Evolutionary conservation across 1,140 invertebrate genomes (phyloP).

Genomic region (Zophobas morio): DNA sequence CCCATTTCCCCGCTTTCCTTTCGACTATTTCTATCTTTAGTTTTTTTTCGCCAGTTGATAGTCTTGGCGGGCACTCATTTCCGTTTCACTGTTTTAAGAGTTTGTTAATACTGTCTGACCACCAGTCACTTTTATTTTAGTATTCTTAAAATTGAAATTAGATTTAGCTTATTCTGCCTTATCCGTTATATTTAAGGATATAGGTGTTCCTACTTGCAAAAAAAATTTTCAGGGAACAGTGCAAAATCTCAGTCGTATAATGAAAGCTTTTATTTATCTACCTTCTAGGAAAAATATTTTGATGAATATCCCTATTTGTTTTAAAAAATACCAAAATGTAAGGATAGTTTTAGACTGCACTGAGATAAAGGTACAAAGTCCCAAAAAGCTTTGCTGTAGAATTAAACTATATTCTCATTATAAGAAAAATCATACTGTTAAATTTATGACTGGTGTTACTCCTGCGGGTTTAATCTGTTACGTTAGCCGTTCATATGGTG

Average conservation of each 20-base stretch:
- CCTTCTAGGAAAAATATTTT: neutral
- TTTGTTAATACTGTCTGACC: no score
- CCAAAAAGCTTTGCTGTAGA: slow-evolving; percentile 57
- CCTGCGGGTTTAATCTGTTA: slow-evolving; percentile 62
- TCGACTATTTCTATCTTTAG: no score
- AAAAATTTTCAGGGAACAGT: no score
- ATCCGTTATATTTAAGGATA: slow-evolving; percentile 19
- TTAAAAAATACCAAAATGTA: slow-evolving; percentile 57
- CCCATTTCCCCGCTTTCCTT: no score
- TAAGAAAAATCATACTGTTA: slow-evolving; percentile 61
- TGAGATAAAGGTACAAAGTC: slow-evolving; percentile 54
- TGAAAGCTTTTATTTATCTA: slow-evolving; percentile 52
- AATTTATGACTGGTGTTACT: slow-evolving; percentile 60
- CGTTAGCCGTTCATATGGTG: slow-evolving; percentile 59
- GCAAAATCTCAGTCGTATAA: slow-evolving; percentile 13
- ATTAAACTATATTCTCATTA: slow-evolving; percentile 62
- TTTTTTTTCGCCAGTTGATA: no score
- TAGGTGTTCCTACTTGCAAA: neutral
- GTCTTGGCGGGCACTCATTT: no score
- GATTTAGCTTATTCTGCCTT: slow-evolving; percentile 39
- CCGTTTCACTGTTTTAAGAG: no score
- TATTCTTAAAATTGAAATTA: slow-evolving; percentile 40
- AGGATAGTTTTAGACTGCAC: slow-evolving; percentile 61
- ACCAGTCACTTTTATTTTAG: no score
- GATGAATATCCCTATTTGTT: slow-evolving; percentile 58